phyloP scores from a whole-genome alignment of 2,888 invertebrate genomes.

The Scaptomyza tumidula region DNA sequence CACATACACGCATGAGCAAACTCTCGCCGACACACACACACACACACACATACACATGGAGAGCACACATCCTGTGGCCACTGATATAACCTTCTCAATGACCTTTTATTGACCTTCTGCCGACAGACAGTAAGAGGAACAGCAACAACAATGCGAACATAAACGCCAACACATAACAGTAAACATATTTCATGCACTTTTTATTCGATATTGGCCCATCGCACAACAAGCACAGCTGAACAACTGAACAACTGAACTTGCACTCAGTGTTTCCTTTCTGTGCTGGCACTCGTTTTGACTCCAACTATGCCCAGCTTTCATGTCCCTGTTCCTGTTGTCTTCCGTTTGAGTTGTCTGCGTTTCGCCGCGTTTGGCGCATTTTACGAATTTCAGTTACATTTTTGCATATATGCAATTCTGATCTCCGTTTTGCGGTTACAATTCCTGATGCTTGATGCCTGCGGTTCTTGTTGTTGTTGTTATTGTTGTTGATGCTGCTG shows the following conservation, averaged over 20 bases:
- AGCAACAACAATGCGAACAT: constrained; percentile 44
- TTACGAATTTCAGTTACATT: constrained; percentile 70
- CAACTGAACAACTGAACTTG: constrained; percentile 21
- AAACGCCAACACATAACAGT: constrained; percentile 72
- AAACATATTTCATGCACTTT: constrained; percentile 71
- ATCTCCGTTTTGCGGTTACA: constrained; percentile 71
- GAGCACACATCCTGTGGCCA: constrained; percentile 27
- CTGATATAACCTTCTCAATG: constrained; percentile 68
- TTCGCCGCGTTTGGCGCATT: constrained; percentile 40
- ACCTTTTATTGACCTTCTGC: constrained; percentile 70
- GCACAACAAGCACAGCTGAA: constrained; percentile 34
- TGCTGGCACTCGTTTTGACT: constrained; percentile 1
- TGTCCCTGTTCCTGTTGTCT: constrained; percentile 4
- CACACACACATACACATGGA: not conserved
- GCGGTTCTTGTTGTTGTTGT: constrained; percentile 21
- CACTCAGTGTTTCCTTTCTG: not conserved
- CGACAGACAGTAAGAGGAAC: constrained; percentile 15
- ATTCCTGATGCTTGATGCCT: constrained; percentile 49
- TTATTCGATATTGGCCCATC: constrained; percentile 62
- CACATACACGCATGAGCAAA: constrained; percentile 30
- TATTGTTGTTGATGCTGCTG: constrained; percentile 13
- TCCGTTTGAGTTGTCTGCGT: constrained; percentile 1
- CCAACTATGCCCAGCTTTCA: constrained; percentile 6
- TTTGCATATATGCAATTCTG: constrained; percentile 72
- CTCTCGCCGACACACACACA: constrained; percentile 18